Percentiles rank a stretch among this genome's conserved stretches.
Evolutionary conservation across 2,797 vertebrate species (phyloP).

Genomic region (Sitta carolinensis): DNA sequence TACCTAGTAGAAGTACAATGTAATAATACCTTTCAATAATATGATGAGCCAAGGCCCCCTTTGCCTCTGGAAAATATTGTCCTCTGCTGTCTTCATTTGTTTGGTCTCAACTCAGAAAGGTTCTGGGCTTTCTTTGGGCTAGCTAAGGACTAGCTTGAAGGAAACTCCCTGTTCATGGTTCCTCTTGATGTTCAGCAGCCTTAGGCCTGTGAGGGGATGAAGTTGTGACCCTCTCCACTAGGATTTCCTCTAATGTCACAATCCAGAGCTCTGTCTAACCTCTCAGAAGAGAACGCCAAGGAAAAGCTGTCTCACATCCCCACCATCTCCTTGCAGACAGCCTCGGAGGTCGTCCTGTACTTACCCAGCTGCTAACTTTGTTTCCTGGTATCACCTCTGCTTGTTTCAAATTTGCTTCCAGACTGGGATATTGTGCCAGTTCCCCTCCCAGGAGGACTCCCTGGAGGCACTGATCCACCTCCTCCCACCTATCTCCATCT

Average conservation of each 20-base stretch:
- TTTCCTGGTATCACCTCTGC: neutral
- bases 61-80: neutral
- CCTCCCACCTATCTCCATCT: neutral
- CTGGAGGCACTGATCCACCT: neutral
- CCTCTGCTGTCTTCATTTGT: neutral
- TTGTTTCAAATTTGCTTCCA: neutral
- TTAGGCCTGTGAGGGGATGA: rapidly evolving
- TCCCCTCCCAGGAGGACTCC: neutral
- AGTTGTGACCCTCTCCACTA: neutral
- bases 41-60: neutral
- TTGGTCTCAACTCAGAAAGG: neutral
- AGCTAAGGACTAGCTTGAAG: neutral
- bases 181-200: neutral
- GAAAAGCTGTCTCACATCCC: neutral
- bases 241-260: neutral
- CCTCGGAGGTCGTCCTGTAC: neutral
- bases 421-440: neutral
- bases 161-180: neutral
- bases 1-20: neutral
- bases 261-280: neutral
- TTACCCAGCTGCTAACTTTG: neutral
- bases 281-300: neutral
- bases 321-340: neutral
- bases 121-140: neutral
- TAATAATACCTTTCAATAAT: neutral